These are phyloP conservation scores for Gallinago solitaria DNA, from an alignment of 2,797 vertebrate species.

Conservation along the genomic window DNA sequence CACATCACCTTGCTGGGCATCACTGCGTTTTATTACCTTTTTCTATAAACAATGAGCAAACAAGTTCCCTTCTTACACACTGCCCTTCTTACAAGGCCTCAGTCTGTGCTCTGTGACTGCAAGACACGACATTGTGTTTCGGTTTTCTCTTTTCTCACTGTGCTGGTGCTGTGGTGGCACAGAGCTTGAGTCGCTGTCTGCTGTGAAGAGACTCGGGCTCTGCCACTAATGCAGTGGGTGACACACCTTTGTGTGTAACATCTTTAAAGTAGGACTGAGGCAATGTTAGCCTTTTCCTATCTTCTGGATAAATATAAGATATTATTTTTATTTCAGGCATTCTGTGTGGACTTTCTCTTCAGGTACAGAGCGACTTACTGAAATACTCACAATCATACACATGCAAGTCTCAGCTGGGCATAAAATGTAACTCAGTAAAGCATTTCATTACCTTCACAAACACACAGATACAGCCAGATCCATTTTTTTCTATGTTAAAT, in stretches of 20 bases:
- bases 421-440: neutral
- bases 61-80: neutral
- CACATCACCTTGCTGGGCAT: slow-evolving; percentile 76
- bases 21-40: neutral
- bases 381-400: neutral
- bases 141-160: neutral
- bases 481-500: neutral
- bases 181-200: neutral
- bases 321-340: neutral
- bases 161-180: too few species aligned
- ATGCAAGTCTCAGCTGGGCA: neutral
- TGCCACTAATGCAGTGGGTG: neutral
- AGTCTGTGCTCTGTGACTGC: neutral
- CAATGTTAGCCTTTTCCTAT: neutral
- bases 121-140: accelerated
- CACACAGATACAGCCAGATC: neutral
- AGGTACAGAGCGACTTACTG: neutral
- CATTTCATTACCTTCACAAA: neutral
- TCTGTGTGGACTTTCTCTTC: neutral
- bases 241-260: neutral
- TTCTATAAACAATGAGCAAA: neutral
- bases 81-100: neutral
- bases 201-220: neutral
- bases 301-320: neutral
- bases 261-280: neutral